These are phyloP conservation scores for Drosophila gaucha DNA, from an alignment of 2,888 invertebrate species.

Conservation along the genomic window DNA sequence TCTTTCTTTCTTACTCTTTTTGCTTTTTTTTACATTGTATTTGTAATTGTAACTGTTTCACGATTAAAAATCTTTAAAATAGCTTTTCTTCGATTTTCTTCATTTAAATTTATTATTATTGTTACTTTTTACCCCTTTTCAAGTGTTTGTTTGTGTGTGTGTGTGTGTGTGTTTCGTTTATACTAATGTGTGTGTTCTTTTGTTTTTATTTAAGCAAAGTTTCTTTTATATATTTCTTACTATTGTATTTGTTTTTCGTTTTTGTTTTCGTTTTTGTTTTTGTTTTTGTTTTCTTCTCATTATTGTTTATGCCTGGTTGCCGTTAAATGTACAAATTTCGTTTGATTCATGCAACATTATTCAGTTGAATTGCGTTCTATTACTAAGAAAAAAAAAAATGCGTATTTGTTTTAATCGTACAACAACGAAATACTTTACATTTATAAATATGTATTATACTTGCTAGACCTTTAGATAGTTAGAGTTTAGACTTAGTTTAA, in stretches of 20 bases:
- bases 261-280: slow-evolving; percentile 26
- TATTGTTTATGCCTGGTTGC: slow-evolving; percentile 48
- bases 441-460: slow-evolving; percentile 64
- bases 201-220: slow-evolving; percentile 29
- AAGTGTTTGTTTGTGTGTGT: slow-evolving; percentile 20
- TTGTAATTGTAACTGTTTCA: slow-evolving; percentile 32
- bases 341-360: slow-evolving; percentile 17
- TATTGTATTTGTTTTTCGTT: slow-evolving; percentile 40
- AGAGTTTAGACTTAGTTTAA: slow-evolving; percentile 49
- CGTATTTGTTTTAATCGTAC: slow-evolving; percentile 75
- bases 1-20: slow-evolving; percentile 2
- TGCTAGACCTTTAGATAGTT: slow-evolving; percentile 41
- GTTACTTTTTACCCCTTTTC: slow-evolving; percentile 56
- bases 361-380: slow-evolving; percentile 52
- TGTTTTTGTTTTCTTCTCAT: slow-evolving; percentile 30
- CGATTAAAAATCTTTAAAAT: slow-evolving; percentile 44
- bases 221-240: slow-evolving; percentile 30
- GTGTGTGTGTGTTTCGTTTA: slow-evolving; percentile 31
- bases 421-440: slow-evolving; percentile 77
- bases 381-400: slow-evolving; percentile 72
- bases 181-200: slow-evolving; percentile 13
- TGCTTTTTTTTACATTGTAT: slow-evolving; percentile 9
- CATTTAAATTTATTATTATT: slow-evolving; percentile 53
- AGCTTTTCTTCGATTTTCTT: slow-evolving; percentile 31
- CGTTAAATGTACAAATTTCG: slow-evolving; percentile 52